Base-by-base conservation (phyloP, 2,113 vertebrate species). In the Eleginops maclovinus region DNA sequence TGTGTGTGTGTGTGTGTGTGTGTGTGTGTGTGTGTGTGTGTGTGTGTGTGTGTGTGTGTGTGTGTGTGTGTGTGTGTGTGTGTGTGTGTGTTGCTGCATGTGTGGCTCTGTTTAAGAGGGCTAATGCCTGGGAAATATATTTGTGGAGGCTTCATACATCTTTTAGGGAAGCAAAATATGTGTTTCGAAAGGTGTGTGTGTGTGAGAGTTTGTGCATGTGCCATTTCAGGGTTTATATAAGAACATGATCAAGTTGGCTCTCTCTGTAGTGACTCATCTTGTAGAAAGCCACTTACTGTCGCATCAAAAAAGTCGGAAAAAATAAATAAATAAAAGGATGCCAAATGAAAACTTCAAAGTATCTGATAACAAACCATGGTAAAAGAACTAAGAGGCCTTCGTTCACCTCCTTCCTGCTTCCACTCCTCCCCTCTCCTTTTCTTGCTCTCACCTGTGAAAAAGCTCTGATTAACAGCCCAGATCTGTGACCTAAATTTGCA, bases 401-500 rank as follows among this genome's bases (percentile, higher is more conserved):
- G 19, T 85, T 89, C 81, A 83, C 75, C 81, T 65, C 50, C 68
- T 73, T 62, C 60, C 21, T 74, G 65, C 67, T 72, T 74, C 58
- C 43, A 36, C 58, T 36, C 68, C 62, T 26, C 53, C 64, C 50
- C 58, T 81, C 13, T 60, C 64, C 53, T 83, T 85, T 64, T 72
- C 44, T 43, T 71, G 26, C 62, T 76, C 72, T 79, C 82, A 82
- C 80, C 81, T 87, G 70, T 89, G 85, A 90, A 88, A 83, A 82
- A 85, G 75, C 85, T 60, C 82, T 72, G 77, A 87, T 87, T 77
- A 85, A 79, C 82, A 81, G 79, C 72, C 58, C 21, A 65, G 67
- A 81, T 86, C 67, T 83, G 69, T 85, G 86, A 85, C 87, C 85
- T 79, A 78, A 84, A 89, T 88, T 81, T 79, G 66, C 75, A 83